Evolutionary conservation across 1,140 invertebrate species (phyloP), one percentile per base, ranked within the genome.

Genomic region (Neodiprion virginianus): DNA sequence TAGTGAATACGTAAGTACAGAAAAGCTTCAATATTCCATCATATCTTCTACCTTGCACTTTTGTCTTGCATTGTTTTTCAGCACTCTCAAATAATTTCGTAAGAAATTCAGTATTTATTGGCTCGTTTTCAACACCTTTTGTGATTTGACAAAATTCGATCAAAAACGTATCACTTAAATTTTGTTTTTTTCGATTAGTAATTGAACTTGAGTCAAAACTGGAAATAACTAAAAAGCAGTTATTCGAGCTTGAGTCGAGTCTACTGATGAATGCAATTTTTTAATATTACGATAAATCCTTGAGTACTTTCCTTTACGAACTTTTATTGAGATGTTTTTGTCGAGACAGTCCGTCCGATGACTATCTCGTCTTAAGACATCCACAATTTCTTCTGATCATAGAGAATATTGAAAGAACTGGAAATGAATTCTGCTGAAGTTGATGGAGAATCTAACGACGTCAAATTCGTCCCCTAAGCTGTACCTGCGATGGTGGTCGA

Each of bases 151-250:
- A 21, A 21, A 1, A 21, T 21, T 0, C 17, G 17, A 0, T 72
- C 48, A 28, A 65, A 11, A 72, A 65, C n/a, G 21, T 72, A 1
- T 67, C 72, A 72, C 72, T 72, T 61, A 72, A 72, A 65, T 61
- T 65, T 65, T 72, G 12, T 21, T 72, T 72, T 72, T 28, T 72
- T 72, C n/a, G 11, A 72, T 72, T 28, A 61, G 0, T 61, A 28
- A 28, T 72, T 72, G 72, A 47, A 72, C 40, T 67, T 53, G 48
- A 65, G 49, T 72, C 61, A 72, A 65, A 61, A 72, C 72, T 72
- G 72, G 72, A 72, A n/a, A n/a, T n/a, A n/a, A n/a, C n/a, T 65
- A 72, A 72, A 72, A 72, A 53, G 61, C n/a, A 61, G 72, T 72
- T 12, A 72, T 72, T 28, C 49, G 61, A 72, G 49, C 67, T 72